These are phyloP conservation scores for Ectropis crepuscularia DNA, from an alignment of 2,888 invertebrate species.

Conservation along the genomic window DNA sequence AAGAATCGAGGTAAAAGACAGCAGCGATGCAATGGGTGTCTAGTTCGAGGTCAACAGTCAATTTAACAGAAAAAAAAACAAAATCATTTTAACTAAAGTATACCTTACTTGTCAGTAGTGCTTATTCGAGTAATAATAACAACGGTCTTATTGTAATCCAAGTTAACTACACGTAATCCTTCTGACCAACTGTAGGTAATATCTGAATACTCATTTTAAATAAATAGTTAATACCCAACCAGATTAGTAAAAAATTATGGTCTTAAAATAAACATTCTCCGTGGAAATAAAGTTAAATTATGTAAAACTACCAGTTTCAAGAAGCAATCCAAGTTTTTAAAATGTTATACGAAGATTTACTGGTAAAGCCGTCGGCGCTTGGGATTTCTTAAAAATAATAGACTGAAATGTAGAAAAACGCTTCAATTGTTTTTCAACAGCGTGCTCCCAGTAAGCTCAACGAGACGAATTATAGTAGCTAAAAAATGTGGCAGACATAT, in stretches of 20 bases:
- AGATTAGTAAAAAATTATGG: neutral
- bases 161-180: too few species aligned
- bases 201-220: neutral
- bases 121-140: too few species aligned
- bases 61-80: too few species aligned
- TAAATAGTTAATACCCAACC: neutral
- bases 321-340: slow-evolving; percentile 31
- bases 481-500: slow-evolving; percentile 77
- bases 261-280: slow-evolving; percentile 1
- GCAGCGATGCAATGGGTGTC: too few species aligned
- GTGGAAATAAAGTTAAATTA: slow-evolving; percentile 7
- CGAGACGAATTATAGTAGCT: slow-evolving; percentile 71
- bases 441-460: slow-evolving; percentile 62
- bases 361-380: slow-evolving; percentile 23
- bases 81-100: too few species aligned
- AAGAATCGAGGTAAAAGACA: too few species aligned
- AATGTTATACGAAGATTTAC: slow-evolving; percentile 36
- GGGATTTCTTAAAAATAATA: slow-evolving; percentile 31
- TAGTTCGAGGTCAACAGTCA: too few species aligned
- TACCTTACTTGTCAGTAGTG: too few species aligned
- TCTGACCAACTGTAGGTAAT: too few species aligned
- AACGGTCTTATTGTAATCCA: too few species aligned
- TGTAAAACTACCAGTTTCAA: slow-evolving; percentile 30
- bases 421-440: slow-evolving; percentile 54
- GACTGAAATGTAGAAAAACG: slow-evolving; percentile 45